phyloP scores from a whole-genome alignment of 2,113 vertebrate genomes.

The Dicerorhinus sumatrensis region DNA sequence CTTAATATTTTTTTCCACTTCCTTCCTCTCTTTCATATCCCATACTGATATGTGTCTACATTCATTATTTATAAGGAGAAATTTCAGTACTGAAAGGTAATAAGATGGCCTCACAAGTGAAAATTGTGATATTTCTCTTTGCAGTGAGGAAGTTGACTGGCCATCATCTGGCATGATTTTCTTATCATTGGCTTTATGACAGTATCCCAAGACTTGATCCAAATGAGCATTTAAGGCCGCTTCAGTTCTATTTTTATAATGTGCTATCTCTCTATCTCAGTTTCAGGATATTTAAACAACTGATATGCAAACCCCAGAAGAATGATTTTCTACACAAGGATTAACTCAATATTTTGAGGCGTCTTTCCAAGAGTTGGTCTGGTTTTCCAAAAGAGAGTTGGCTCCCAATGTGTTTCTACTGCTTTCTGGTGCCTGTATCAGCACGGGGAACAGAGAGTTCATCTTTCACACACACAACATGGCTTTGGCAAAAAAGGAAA shows the following conservation, averaged over 20 bases:
- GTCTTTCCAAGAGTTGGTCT: slow-evolving; percentile 56
- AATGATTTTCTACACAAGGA: slow-evolving; percentile 23
- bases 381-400: slow-evolving; percentile 16
- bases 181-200: slow-evolving; percentile 33
- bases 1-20: background rate
- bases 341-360: slow-evolving; percentile 39
- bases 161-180: background rate
- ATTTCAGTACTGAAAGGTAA: background rate
- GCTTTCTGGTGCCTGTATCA: background rate
- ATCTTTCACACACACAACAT: slow-evolving; percentile 13
- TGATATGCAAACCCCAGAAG: slow-evolving; percentile 41
- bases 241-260: background rate
- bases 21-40: background rate
- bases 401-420: background rate
- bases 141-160: background rate
- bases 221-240: slow-evolving; percentile 17
- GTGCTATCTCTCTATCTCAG: background rate
- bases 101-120: background rate
- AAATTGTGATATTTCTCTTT: slow-evolving; percentile 34
- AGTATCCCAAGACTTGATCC: background rate
- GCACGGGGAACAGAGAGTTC: background rate
- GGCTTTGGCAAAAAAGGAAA: slow-evolving; percentile 25
- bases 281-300: slow-evolving; percentile 48
- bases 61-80: background rate
- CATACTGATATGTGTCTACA: background rate